Percentiles rank a stretch among this genome's conserved stretches.
These are phyloP conservation scores for Pogonocherus hispidulus DNA, from an alignment of 2,888 invertebrate genomes.

Conservation along the genomic window DNA sequence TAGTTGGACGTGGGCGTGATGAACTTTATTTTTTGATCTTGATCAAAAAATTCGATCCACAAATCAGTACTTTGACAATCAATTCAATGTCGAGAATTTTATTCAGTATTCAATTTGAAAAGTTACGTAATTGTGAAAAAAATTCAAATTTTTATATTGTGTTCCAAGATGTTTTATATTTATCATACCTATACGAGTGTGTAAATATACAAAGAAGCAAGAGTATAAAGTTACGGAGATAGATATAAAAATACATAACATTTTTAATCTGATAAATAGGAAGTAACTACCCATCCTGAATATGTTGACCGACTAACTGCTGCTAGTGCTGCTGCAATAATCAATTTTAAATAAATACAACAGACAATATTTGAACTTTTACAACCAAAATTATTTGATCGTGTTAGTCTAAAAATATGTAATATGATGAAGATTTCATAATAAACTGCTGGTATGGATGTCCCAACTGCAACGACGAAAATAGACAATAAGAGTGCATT, in stretches of 20 bases:
- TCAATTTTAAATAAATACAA: conserved; percentile 58
- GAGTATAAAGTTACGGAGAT: conserved; percentile 21
- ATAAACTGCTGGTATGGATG: conserved; percentile 6
- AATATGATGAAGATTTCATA: conserved; percentile 1
- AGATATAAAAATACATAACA: conserved; percentile 39
- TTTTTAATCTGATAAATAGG: conserved; percentile 52
- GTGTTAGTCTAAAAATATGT: neutral
- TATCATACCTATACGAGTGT: conserved; percentile 23
- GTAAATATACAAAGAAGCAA: conserved; percentile 16
- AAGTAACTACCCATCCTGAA: conserved; percentile 56
- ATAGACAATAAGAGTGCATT: neutral
- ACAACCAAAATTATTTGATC: neutral
- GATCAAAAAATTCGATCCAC: conserved; percentile 12
- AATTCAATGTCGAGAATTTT: conserved; percentile 12
- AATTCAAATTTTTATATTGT: conserved; percentile 28
- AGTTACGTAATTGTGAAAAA: conserved; percentile 36
- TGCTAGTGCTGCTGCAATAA: conserved; percentile 48
- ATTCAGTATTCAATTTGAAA: conserved; percentile 24
- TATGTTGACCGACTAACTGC: conserved; percentile 49
- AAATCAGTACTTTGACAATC: conserved; percentile 25
- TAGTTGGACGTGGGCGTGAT: conserved; percentile 56
- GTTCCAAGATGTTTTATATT: conserved; percentile 25
- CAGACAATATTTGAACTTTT: conserved; percentile 35
- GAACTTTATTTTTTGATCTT: conserved; percentile 29
- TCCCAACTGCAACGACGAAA: conserved; percentile 11